Evolutionary conservation across 2,888 invertebrate genomes (phyloP), one percentile per base, ranked within the genome.

Genomic region (Coecobrya sp.): DNA sequence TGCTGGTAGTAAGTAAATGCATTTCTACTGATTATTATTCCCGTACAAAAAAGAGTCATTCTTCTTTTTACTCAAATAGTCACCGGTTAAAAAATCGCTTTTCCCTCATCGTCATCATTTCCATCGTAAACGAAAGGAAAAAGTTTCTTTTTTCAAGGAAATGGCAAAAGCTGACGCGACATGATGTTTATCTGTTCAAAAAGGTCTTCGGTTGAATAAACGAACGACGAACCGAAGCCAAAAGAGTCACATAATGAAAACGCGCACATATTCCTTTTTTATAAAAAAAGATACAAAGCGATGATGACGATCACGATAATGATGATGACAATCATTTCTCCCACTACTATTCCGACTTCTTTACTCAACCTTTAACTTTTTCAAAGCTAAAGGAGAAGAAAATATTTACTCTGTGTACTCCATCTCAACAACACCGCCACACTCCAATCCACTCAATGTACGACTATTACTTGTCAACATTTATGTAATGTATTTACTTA

Each of bases 151-250:
- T 84, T 82, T 79, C 10, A 42, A 93, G 88, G 90, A 93, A 91
- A 86, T 62, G 79, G 88, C 93, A 88, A 93, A 93, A 91, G 92
- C 93, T 92, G 92, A 93, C 86, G 88, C 92, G 92, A 93, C 93
- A 93, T 62, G 93, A 93, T 93, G 85, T 49, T 73, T 92, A 92
- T 92, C 92, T 70, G 52, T 73, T 42, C 22, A 82, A 81, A 89
- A 70, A 52, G 82, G 81, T 79, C 86, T 55, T 68, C 76, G 86
- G 70, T 45, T 27, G 89, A 79, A 27, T 65, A 27, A 65, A 65
- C 65, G 25, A 42, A 73, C 73, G 73, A 68, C 36, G 89, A 87
- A 82, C 81, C 79, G 82, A 89, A 89, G 70, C 62, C 62, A 81
- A 81, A 82, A 36, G 79, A 88, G 76, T 62, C 65, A 85, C 70